Percentiles rank a stretch among this genome's conserved stretches.
phyloP scores from a whole-genome alignment of 2,797 vertebrate genomes.

The Cynodonichthys magdalenae region DNA sequence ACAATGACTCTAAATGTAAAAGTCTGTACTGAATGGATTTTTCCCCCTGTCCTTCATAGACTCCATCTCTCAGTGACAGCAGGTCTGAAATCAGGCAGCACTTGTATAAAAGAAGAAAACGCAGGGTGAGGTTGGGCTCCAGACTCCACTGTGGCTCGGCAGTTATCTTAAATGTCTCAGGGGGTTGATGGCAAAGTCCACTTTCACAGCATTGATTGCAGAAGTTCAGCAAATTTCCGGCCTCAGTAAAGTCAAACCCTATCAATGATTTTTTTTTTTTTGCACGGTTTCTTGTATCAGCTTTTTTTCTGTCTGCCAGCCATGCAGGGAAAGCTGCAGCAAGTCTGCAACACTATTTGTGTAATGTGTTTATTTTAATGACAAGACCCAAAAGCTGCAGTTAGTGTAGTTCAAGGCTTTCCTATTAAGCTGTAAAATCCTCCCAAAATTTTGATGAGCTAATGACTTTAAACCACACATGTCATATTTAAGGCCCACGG shows the following conservation, averaged over 20 bases:
- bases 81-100: conserved; percentile 6
- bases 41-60: conserved; percentile 2
- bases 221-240: conserved; percentile 72
- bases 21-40: neutral
- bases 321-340: conserved; percentile 30
- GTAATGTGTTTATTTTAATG: too few relatives aligned
- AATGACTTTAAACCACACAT: too few relatives aligned
- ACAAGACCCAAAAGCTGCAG: too few relatives aligned
- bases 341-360: conserved; percentile 40
- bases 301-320: conserved; percentile 30
- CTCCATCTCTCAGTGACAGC: conserved; percentile 3
- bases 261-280: conserved; percentile 60
- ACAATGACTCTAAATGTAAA: neutral
- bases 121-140: conserved; percentile 16
- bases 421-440: too few relatives aligned
- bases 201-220: conserved; percentile 68
- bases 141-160: conserved; percentile 15
- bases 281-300: conserved; percentile 52
- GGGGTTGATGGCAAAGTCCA: conserved; percentile 57
- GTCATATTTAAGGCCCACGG: too few relatives aligned
- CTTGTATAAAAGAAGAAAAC: conserved; percentile 10
- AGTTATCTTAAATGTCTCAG: conserved; percentile 51
- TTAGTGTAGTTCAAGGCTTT: too few relatives aligned
- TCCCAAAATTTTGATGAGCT: too few relatives aligned
- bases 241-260: conserved; percentile 71